These are phyloP conservation scores for Zonitis immaculata DNA, from an alignment of 2,888 invertebrate genomes.

Conservation along the genomic window DNA sequence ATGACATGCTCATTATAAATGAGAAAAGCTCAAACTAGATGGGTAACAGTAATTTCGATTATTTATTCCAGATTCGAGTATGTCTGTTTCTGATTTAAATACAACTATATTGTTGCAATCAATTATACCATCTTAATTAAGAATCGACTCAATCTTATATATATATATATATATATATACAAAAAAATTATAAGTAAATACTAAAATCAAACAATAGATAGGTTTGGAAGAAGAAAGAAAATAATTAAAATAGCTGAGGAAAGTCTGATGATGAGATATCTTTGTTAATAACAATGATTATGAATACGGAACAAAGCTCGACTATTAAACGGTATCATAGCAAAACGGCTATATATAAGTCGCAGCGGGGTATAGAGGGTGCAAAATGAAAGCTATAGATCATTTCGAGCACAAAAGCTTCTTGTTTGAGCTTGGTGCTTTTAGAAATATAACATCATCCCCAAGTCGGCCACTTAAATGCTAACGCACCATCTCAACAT, in stretches of 20 bases:
- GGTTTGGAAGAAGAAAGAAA: background rate
- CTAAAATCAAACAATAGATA: too few relatives aligned
- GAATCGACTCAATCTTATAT: background rate
- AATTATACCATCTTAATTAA: background rate
- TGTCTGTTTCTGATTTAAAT: constrained; percentile 31
- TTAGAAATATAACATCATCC: constrained; percentile 15
- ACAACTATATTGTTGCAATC: constrained; percentile 22
- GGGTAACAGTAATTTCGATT: constrained; percentile 31
- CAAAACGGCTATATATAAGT: constrained; percentile 17
- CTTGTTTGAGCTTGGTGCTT: constrained; percentile 20
- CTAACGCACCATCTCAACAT: background rate
- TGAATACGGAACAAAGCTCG: constrained; percentile 16
- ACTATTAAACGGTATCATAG: constrained; percentile 32
- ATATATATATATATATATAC: too few relatives aligned
- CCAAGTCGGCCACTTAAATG: constrained; percentile 29
- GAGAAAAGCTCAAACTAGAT: constrained; percentile 16
- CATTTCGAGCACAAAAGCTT: constrained; percentile 43
- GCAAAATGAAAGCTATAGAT: constrained; percentile 44
- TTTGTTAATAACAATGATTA: background rate
- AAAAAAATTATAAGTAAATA: too few relatives aligned
- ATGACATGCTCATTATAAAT: constrained; percentile 40
- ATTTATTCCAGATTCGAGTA: constrained; percentile 31
- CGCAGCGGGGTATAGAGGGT: constrained; percentile 28
- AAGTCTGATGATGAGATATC: background rate
- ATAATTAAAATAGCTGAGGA: background rate